phyloP scores from a whole-genome alignment of 2,888 invertebrate species.

The Hartigia nigra region DNA sequence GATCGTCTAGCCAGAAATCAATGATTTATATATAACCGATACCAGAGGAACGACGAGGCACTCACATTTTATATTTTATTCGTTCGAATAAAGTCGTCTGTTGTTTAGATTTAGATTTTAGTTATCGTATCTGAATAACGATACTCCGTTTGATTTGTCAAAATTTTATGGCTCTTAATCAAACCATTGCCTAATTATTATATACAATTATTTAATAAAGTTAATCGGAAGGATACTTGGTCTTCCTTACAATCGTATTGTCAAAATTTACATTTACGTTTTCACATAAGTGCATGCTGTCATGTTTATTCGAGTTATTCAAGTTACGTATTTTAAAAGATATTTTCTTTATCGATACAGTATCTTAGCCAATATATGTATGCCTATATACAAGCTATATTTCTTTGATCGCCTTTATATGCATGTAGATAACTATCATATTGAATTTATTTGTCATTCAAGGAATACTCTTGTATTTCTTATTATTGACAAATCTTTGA shows the following conservation, averaged over 20 bases:
- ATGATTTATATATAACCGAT: background rate
- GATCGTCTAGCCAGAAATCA: background rate
- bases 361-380: too few relatives aligned
- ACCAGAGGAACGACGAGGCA: background rate
- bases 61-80: background rate
- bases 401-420: too few relatives aligned
- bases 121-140: background rate
- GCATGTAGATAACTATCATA: too few relatives aligned
- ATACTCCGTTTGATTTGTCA: background rate
- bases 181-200: background rate
- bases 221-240: background rate
- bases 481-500: background rate
- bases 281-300: background rate
- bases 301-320: background rate
- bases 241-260: background rate
- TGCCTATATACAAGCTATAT: too few relatives aligned
- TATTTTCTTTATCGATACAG: background rate
- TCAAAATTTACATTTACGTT: background rate
- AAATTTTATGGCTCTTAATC: background rate
- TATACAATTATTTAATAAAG: background rate
- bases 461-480: too few relatives aligned
- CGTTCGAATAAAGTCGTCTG: background rate
- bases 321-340: background rate
- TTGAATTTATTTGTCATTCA: too few relatives aligned
- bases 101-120: background rate